A percentile compares a stretch with the other conserved stretches of the same genome.
Evolutionary conservation across 2,888 invertebrate genomes (phyloP).

Genomic region (Drosophila histrio): DNA sequence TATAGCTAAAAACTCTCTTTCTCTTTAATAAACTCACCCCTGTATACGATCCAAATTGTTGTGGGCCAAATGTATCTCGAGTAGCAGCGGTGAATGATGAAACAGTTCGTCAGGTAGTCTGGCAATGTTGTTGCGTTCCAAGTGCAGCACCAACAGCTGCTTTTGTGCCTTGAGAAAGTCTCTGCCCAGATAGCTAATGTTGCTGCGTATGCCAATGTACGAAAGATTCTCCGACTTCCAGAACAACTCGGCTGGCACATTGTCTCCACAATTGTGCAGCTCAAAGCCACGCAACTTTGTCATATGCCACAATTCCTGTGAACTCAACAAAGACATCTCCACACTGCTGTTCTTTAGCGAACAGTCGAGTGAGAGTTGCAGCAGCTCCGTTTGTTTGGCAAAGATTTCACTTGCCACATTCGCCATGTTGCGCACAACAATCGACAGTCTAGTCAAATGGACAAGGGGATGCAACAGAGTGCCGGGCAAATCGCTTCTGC

Average conservation of each 20-base stretch:
- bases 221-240: constrained; percentile 65
- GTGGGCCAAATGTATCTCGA: constrained; percentile 64
- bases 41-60: constrained; percentile 68
- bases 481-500: constrained; percentile 57
- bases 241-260: constrained; percentile 64
- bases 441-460: constrained; percentile 46
- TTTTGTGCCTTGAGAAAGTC: constrained; percentile 61
- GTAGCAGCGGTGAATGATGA: constrained; percentile 48
- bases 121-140: constrained; percentile 66
- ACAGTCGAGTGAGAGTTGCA: constrained; percentile 56
- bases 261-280: constrained; percentile 64
- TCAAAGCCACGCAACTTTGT: constrained; percentile 54
- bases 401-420: constrained; percentile 65
- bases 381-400: constrained; percentile 54
- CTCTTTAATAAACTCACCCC: constrained; percentile 35
- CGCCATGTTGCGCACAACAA: constrained; percentile 60
- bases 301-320: constrained; percentile 68
- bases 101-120: constrained; percentile 63
- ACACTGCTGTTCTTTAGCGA: constrained; percentile 64
- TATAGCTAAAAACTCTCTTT: too few species aligned
- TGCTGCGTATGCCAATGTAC: constrained; percentile 62
- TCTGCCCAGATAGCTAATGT: constrained; percentile 64
- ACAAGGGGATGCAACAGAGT: constrained; percentile 54
- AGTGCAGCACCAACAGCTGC: constrained; percentile 50
- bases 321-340: constrained; percentile 64